Base-by-base conservation (phyloP, 1,140 invertebrate species). In the Pseudachorutes palmiensis region DNA sequence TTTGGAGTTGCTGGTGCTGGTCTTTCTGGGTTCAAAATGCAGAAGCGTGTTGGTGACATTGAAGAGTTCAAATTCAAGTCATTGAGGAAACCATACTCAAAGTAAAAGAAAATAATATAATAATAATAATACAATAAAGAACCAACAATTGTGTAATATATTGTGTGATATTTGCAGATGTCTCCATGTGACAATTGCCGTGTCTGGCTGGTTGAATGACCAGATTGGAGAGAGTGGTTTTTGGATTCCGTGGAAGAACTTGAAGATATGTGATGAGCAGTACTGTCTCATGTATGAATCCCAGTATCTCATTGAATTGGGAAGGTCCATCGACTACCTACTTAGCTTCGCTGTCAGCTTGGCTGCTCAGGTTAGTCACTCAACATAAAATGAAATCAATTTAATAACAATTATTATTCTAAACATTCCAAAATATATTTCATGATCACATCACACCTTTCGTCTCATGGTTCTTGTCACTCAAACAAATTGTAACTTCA, bases 1-100 rank as follows among this genome's bases (percentile, higher is more conserved):
- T 87, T 88, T 79, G 86, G 86, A 41, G 83, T 85, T 5, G 86
- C 86, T 67, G 86, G 86, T 31, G 86, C 85, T 62, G 85, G 85
- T 36, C 68, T 74, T 72, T 61, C 73, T 84, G 85, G 85, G 28
- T 86, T 83, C 73, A 87, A 87, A 78, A 88, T 88, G 86, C 84
- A 87, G 64, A 86, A 85, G 75, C 75, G 86, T 68, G 83, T 87
- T 60, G 86, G 86, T 26, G 83, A 85, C 70, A 80, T 87, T n/a
- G 85, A 87, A 78, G 85, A 88, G 75, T 88, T 88, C 79, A 80
- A 79, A 57, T 87, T 88, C 75, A 81, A 84, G 63, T 79, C 81
- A 28, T 70, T 88, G 26, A 76, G 78, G 9, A 73, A 69, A 65
- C 22, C 57, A 14, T 49, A 61, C 14, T 57, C 71, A 12, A 73